Conservation (phyloP, 1,140 invertebrate species). For the Agrilus planipennis region DNA sequence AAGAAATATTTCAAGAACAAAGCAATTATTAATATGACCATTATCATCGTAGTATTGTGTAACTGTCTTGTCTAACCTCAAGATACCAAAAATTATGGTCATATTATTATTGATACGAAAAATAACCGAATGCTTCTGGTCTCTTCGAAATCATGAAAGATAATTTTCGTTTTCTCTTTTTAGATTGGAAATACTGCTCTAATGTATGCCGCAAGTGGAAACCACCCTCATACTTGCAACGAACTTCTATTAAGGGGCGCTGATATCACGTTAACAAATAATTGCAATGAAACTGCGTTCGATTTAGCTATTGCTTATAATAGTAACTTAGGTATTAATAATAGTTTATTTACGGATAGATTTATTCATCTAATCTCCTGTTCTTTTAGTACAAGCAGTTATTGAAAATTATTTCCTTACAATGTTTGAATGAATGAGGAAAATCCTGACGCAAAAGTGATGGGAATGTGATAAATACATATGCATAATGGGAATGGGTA, state of each 20-base stretch:
- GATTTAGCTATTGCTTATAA: conserved; percentile 61
- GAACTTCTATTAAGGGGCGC: conserved; percentile 66
- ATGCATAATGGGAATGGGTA: no score
- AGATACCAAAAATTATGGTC: neutral
- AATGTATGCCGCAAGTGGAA: conserved; percentile 78
- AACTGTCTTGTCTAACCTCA: no score
- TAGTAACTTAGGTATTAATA: conserved; percentile 47
- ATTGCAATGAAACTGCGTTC: conserved; percentile 69
- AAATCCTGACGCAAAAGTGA: no score
- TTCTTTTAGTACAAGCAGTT: conserved; percentile 44
- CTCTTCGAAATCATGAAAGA: conserved; percentile 5
- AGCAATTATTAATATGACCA: no score
- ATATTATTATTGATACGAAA: conserved; percentile 5
- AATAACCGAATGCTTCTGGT: no score
- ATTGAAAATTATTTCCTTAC: conserved; percentile 42
- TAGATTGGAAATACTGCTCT: conserved; percentile 76
- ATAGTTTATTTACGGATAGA: conserved; percentile 15
- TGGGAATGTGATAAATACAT: no score
- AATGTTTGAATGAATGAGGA: conserved; percentile 7
- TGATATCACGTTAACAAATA: conserved; percentile 66
- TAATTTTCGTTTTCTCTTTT: conserved; percentile 25
- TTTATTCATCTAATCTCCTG: neutral
- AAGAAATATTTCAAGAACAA: no score
- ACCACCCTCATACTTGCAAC: conserved; percentile 76
- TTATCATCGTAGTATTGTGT: no score